Base-by-base conservation (phyloP, 2,797 vertebrate genomes). In the Ptychadena robeensis region DNA sequence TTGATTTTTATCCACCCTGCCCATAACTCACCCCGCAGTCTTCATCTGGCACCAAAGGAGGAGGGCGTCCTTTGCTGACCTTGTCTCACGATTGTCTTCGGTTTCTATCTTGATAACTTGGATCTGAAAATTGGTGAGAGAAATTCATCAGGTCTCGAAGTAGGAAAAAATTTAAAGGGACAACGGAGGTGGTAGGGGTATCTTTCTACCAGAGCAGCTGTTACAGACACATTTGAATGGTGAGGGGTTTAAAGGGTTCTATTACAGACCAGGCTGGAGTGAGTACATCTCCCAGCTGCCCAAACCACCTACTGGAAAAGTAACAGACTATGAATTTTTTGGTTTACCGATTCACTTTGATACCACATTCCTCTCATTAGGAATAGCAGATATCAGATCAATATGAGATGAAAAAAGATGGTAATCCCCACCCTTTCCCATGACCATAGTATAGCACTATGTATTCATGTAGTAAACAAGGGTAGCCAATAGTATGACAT, bases 31-130 rank as follows among this genome's bases (percentile, higher is more conserved):
- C 97, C 97, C 97, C 2, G 97, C 95, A 0, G 97, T 98, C 93
- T 98, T 98, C 97, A 98, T 98, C 93, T 98, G 97, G 91, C 97
- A 98, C 97, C 97, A 98, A 38, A 98, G 91, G 79, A 98, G 94
- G 83, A 98, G 93, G 0, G 97, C 97, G 0, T 98, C 97, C 90
- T 98, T 98, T 86, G 97, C 97, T 0, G 97, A 99, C 63, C 95
- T 95, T 0, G 95, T 99, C 91, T 99, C 97, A 68, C 96, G 91
- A 92, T 97, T 98, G 93, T 99, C 97, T 75, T 98, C 97, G 0
- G 96, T 98, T 90, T 97, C 95, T 3, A 99, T 96, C 87, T 95
- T 97, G 89, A 99, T 99, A 83, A 96, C 97, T 92, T 99, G 97
- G 90, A 99, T 98, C 97, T 98, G 85, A 11, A 75, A 5, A 64